Conservation (phyloP, 2,888 invertebrate species). For the Dolichomitus sp. region DNA sequence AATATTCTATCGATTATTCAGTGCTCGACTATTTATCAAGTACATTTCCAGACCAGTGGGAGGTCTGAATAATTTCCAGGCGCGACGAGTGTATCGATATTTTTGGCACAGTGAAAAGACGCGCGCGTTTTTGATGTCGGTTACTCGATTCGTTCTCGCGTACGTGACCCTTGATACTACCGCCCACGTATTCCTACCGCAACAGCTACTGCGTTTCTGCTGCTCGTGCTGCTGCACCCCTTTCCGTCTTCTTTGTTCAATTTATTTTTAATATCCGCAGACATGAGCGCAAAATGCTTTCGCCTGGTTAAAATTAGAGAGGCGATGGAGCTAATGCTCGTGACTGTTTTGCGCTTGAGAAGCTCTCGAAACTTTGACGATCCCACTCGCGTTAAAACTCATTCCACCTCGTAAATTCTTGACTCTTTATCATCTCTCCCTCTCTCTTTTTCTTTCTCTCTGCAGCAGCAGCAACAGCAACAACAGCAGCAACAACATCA, state of each 20-base stretch:
- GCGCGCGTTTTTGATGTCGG: neutral
- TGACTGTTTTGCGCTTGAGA: slow-evolving; percentile 31
- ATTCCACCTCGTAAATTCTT: slow-evolving; percentile 1
- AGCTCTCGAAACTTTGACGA: neutral
- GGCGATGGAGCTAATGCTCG: slow-evolving; percentile 29
- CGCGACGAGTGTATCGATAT: slow-evolving; percentile 27
- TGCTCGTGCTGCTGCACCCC: slow-evolving; percentile 46
- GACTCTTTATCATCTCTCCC: slow-evolving; percentile 8
- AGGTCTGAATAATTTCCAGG: slow-evolving; percentile 17
- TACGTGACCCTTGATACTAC: slow-evolving; percentile 61
- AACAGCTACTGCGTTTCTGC: neutral
- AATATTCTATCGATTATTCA: no score
- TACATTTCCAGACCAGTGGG: neutral
- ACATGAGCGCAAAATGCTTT: slow-evolving; percentile 75
- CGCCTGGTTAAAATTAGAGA: slow-evolving; percentile 65
- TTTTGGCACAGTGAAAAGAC: slow-evolving; percentile 36
- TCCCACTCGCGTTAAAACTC: neutral
- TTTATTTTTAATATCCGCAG: slow-evolving; percentile 82
- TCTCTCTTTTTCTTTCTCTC: slow-evolving; percentile 12
- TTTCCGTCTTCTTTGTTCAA: slow-evolving; percentile 75
- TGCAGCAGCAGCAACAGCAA: slow-evolving; percentile 32
- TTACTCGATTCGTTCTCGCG: slow-evolving; percentile 48
- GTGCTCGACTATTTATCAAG: slow-evolving; percentile 7
- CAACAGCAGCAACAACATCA: slow-evolving; percentile 68
- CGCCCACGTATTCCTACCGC: slow-evolving; percentile 47